Evolutionary conservation across 2,888 invertebrate genomes (phyloP), one percentile per base, ranked within the genome.

Genomic region (Drosophila macrospina): DNA sequence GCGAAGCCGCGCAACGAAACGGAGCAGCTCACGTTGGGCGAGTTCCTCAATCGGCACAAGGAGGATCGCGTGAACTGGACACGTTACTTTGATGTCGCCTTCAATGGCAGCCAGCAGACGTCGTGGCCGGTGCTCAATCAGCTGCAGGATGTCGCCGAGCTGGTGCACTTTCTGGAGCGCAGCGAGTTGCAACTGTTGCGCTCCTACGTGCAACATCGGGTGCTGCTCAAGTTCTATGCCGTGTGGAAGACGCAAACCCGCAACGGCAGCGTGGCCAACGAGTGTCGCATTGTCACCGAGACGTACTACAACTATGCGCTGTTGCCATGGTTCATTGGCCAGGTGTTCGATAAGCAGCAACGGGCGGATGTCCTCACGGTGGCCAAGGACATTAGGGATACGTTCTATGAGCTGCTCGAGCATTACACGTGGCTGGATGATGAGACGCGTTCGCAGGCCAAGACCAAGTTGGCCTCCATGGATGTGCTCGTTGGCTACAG

Each of bases 21-120:
- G 0, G 80, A 89, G 34, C 52, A 70, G 0, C 54, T 86, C 0
- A 74, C 45, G 0, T 7, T 91, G n/a, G 74, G 48, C 0, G 82
- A 87, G 1, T 91, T 91, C 13, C 20, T 89, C 0, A 11, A 2
- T 1, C 50, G 50, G 1, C 91, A 91, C 39, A 80, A 86, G 20
- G 56, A 74, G n/a, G 90, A 89, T 59, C 80, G 79, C 0, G n/a
- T 91, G n/a, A 86, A 91, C 24, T 91, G 91, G 91, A 89, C 86
- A 1, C 74, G 67, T 0, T 79, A 80, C 15, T 90, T 91, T 5
- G 76, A 90, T 0, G 37, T 89, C 11, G 91, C 91, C 3, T 91
- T 91, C 54, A 91, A 91, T 69, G 88, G 89, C 10, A 87, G 73
- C 0, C 74, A 78, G 0, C 73, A 81, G 5, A 4, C 11, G 0